Percentiles rank a stretch among this genome's conserved stretches.
Conservation (phyloP, 2,888 invertebrate genomes). For the Tetrapedia diversipes region DNA sequence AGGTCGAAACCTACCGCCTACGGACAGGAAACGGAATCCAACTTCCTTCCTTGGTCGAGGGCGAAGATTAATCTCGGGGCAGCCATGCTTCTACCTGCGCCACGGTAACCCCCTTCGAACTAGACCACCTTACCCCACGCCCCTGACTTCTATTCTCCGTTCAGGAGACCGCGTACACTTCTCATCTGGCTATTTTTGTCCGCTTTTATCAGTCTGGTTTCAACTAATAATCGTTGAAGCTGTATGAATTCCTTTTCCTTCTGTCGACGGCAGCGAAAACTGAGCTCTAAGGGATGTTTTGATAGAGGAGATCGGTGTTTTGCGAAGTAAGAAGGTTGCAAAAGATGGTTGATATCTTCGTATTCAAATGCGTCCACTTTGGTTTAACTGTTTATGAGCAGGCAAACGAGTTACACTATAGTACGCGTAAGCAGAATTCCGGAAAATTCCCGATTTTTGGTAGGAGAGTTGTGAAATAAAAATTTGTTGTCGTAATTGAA, state of each 20-base stretch:
- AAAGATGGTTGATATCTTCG: too few relatives aligned
- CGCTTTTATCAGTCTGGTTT: conserved; percentile 41
- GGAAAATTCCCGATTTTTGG: too few relatives aligned
- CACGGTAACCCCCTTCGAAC: conserved; percentile 32
- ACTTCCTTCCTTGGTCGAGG: conserved; percentile 77
- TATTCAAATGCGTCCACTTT: too few relatives aligned
- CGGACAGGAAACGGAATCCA: conserved; percentile 79
- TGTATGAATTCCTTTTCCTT: conserved; percentile 26
- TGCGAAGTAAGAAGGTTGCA: too few relatives aligned
- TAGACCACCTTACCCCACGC: background rate
- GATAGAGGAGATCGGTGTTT: too few relatives aligned
- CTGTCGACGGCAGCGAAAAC: too few relatives aligned
- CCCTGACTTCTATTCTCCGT: background rate
- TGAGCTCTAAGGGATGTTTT: too few relatives aligned
- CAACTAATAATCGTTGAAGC: conserved; percentile 7
- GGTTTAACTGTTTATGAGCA: too few relatives aligned
- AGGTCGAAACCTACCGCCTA: conserved; percentile 69
- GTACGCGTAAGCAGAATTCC: too few relatives aligned
- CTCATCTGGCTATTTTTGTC: conserved; percentile 32
- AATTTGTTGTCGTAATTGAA: too few relatives aligned
- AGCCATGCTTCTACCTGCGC: conserved; percentile 52
- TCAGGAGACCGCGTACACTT: conserved; percentile 32
- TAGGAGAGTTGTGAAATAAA: too few relatives aligned
- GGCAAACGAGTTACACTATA: too few relatives aligned
- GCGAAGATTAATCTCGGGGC: conserved; percentile 78